Base-by-base conservation (phyloP, 2,797 vertebrate genomes). In the Podarcis lilfordi region DNA sequence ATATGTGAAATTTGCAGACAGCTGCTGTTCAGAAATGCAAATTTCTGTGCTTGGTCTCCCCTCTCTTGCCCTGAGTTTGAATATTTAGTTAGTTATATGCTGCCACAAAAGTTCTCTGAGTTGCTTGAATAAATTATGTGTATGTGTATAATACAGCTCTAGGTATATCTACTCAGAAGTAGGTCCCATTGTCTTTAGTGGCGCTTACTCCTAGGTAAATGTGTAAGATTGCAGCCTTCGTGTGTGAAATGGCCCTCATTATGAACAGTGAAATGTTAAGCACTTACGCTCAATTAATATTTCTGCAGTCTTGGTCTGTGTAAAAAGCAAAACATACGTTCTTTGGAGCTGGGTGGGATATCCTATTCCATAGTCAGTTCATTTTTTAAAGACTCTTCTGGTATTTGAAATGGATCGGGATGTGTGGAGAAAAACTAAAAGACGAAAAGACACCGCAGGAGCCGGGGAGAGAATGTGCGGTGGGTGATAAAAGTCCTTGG, bases 401-500 rank as follows among this genome's bases (percentile, higher is more conserved):
- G 4, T 68, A 74, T 85, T 55, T 85, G 69, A 75, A 50, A 66
- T 32, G 9, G n/a, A 25, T 35, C 23, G 9, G 75, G 68, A 21
- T 80, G 27, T 66, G 17, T 85, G 88, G 83, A 91, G 93, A 92
- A 92, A 83, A 88, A 78, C 7, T 3, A 77, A 87, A 90, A 81
- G 88, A 85, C 89, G 86, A 93, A 86, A 80, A 85, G 85, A 43
- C 83, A 66, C 71, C 37, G 77, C 71, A 85, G 64, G 80, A 40
- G 15, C 66, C 40, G n/a, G 77, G 37, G 8, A 81, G 5, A 61
- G 79, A 72, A 80, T 43, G 71, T 61, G 23, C 15, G 71, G 0
- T 0, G 37, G 8, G 0, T 25, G 89, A 92, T 86, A 82, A 95
- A 68, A 78, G 37, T 19, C 55, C 37, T 64, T 7, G 0, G 79